Percentiles rank a stretch among this genome's conserved stretches.
phyloP scores from a whole-genome alignment of 2,113 vertebrate species.

The Suricata suricatta region DNA sequence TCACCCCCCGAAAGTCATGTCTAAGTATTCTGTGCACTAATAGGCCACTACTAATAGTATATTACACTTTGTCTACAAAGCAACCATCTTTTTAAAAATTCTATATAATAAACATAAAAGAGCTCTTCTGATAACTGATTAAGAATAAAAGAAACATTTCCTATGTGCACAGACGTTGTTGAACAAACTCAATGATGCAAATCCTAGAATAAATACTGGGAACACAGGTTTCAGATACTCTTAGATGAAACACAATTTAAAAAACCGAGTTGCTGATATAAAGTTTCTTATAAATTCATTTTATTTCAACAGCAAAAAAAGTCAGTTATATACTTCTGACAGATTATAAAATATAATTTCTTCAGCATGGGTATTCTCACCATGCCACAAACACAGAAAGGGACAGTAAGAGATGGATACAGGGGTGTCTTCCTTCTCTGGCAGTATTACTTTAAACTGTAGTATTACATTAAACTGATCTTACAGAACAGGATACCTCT shows the following conservation, averaged over 20 bases:
- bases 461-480: background rate
- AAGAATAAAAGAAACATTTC: slow-evolving; percentile 13
- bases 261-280: slow-evolving; percentile 22
- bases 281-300: slow-evolving; percentile 64
- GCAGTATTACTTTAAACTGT: background rate
- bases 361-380: background rate
- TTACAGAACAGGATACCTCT: background rate
- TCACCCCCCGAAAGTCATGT: background rate
- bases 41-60: background rate
- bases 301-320: slow-evolving; percentile 67
- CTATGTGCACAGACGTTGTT: background rate
- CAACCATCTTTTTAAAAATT: background rate
- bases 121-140: slow-evolving; percentile 30
- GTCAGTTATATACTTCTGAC: background rate
- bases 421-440: background rate
- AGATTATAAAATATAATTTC: background rate
- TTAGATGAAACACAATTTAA: background rate
- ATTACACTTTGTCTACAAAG: background rate
- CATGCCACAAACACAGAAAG: background rate
- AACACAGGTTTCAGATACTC: background rate
- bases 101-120: slow-evolving; percentile 15
- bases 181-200: background rate
- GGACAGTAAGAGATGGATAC: background rate
- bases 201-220: background rate
- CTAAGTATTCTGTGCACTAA: background rate